Evolutionary conservation across 2,113 vertebrate species (phyloP).

Genomic region (Fulmarus glacialis): DNA sequence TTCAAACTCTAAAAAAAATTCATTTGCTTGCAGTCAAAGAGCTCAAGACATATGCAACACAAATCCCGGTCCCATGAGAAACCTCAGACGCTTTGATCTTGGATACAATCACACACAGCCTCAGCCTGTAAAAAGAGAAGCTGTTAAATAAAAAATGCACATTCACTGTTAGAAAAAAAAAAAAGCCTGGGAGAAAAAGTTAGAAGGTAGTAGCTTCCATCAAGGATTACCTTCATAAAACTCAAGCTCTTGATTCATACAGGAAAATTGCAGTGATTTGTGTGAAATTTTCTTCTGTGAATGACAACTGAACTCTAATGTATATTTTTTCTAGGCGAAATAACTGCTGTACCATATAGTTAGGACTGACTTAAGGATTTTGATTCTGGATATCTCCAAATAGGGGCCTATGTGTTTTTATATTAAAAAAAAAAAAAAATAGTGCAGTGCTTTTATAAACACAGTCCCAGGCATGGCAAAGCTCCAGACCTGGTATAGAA

Average conservation of each 20-base stretch:
- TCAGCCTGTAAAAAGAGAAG: rapidly evolving
- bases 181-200: background rate
- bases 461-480: background rate
- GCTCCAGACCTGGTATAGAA: background rate
- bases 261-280: background rate
- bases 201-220: background rate
- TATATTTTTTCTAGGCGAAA: background rate
- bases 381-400: background rate
- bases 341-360: background rate
- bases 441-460: background rate
- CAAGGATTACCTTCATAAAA: background rate
- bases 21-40: background rate
- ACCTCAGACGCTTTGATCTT: background rate
- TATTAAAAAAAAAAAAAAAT: background rate
- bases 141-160: background rate
- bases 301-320: background rate
- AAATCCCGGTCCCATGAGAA: background rate
- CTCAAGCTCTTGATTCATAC: background rate
- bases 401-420: background rate
- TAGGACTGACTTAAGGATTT: background rate
- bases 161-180: background rate
- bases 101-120: background rate
- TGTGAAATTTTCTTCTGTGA: background rate
- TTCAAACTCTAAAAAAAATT: background rate
- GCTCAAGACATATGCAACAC: background rate